Evolutionary conservation across 1,140 invertebrate genomes (phyloP).

Genomic region (Ruditapes philippinarum): DNA sequence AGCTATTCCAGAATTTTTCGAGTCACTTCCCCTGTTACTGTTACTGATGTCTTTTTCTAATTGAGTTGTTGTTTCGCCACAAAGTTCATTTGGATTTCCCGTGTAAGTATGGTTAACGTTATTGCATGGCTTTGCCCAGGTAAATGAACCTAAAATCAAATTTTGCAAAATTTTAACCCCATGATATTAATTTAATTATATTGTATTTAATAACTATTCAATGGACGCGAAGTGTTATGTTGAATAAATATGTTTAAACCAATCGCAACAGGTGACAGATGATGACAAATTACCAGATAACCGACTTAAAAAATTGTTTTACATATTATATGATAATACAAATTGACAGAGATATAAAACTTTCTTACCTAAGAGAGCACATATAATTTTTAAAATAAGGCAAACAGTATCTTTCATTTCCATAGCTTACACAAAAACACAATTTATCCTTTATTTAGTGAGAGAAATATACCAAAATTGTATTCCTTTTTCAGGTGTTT

Average conservation of each 20-base stretch:
- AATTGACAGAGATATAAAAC: background rate
- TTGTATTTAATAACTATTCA: too few species aligned
- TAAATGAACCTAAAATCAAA: background rate
- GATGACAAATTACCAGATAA: too few species aligned
- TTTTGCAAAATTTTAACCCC: too few species aligned
- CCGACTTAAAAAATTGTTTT: too few species aligned
- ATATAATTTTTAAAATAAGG: background rate
- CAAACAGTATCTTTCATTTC: background rate
- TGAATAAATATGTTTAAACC: too few species aligned
- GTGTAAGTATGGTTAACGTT: background rate
- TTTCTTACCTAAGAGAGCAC: background rate
- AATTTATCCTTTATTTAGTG: conserved; percentile 3
- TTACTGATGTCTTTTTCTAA: background rate
- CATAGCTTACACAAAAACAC: background rate
- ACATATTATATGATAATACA: too few species aligned
- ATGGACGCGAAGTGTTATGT: too few species aligned
- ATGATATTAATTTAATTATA: too few species aligned
- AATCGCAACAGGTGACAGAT: too few species aligned
- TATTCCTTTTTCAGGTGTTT: too few species aligned
- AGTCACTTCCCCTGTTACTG: background rate
- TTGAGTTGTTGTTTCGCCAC: background rate
- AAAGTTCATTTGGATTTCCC: background rate
- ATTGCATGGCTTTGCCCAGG: background rate
- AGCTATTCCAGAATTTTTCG: background rate
- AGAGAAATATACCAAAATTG: too few species aligned